phyloP scores from a whole-genome alignment of 2,888 invertebrate species.

The Parnassius glacialis region DNA sequence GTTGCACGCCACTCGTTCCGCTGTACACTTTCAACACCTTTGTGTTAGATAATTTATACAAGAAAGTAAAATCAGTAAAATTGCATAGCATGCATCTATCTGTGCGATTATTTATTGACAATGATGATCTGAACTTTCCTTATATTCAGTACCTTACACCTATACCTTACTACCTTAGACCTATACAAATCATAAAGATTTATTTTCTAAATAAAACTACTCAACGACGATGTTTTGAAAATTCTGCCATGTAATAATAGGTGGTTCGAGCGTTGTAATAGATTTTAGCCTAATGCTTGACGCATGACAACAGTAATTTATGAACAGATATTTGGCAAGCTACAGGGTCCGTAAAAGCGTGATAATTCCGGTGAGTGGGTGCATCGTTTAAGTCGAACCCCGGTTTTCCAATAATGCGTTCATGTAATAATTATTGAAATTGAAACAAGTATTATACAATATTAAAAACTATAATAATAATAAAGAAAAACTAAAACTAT shows the following conservation, averaged over 20 bases:
- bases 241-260: conserved; percentile 12
- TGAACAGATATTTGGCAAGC: conserved; percentile 71
- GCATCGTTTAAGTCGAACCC: conserved; percentile 30
- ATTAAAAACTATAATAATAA: too few relatives aligned
- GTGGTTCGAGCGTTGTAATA: conserved; percentile 46
- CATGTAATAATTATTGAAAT: conserved; percentile 30
- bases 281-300: conserved; percentile 74
- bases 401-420: conserved; percentile 42
- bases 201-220: not conserved
- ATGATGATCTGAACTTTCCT: too few relatives aligned
- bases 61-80: too few relatives aligned
- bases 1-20: too few relatives aligned
- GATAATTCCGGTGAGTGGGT: conserved; percentile 54
- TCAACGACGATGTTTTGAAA: not conserved
- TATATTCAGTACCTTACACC: rapidly evolving
- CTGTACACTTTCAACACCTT: too few relatives aligned
- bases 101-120: too few relatives aligned
- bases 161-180: not conserved
- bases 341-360: conserved; percentile 58
- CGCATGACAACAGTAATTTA: conserved; percentile 71
- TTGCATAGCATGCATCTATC: too few relatives aligned
- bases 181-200: not conserved
- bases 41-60: too few relatives aligned
- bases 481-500: too few relatives aligned
- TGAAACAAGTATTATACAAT: too few relatives aligned